Conservation (phyloP, 2,888 invertebrate species). For the Eupithecia centaureata region DNA sequence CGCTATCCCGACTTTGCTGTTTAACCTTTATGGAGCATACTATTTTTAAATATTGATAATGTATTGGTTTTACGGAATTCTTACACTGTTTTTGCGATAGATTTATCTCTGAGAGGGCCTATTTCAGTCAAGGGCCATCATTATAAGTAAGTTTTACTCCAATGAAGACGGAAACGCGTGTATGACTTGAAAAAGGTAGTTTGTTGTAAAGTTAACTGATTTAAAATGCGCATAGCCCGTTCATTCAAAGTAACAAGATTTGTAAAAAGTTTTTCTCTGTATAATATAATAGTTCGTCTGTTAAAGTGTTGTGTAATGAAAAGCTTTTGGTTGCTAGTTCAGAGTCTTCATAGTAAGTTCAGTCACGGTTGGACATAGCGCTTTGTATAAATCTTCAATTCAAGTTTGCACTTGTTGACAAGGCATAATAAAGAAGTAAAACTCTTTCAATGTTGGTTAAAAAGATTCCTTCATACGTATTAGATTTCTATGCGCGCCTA, state of each 20-base stretch:
- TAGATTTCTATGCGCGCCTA: background rate
- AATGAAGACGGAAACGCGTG: background rate
- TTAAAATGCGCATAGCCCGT: background rate
- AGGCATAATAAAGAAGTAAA: background rate
- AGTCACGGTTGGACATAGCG: background rate
- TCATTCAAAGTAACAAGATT: too few relatives aligned
- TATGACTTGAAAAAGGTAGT: background rate
- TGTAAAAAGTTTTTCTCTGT: background rate
- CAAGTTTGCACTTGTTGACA: conserved; percentile 3
- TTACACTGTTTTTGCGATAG: background rate
- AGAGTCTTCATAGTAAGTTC: background rate
- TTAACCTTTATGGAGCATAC: background rate
- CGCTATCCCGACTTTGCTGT: background rate
- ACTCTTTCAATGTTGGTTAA: background rate
- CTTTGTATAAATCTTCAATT: background rate
- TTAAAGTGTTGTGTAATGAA: too few relatives aligned
- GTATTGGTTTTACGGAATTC: background rate
- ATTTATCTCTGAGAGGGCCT: background rate
- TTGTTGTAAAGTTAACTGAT: background rate
- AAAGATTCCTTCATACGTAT: background rate
- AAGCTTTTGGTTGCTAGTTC: background rate
- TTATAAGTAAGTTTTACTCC: background rate
- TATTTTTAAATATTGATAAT: background rate
- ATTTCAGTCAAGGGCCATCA: background rate
- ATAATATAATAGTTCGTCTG: background rate